Evolutionary conservation across 2,113 vertebrate species (phyloP).

Genomic region (Phrynocephalus versicolor): DNA sequence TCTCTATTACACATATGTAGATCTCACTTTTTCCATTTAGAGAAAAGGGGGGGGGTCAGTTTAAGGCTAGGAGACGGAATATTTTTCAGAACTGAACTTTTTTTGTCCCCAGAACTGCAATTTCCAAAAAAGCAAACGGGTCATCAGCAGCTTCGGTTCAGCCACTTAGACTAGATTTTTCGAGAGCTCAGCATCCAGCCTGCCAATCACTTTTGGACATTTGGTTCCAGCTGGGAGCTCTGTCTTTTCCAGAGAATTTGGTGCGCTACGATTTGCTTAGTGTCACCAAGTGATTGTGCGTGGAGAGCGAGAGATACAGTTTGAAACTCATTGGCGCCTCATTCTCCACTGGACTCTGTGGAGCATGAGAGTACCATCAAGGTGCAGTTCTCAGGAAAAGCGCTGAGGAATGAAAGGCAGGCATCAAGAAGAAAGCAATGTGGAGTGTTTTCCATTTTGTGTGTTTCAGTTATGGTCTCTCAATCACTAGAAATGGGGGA

Average conservation of each 20-base stretch:
- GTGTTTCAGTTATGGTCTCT: not conserved
- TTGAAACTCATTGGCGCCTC: not conserved
- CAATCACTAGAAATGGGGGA: no score
- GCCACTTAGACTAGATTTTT: not conserved
- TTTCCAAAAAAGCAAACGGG: not conserved
- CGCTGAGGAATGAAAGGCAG: not conserved
- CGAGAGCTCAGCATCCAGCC: conserved; percentile 5
- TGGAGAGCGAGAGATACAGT: not conserved
- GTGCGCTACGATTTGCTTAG: conserved; percentile 22
- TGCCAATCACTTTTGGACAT: not conserved
- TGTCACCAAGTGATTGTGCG: not conserved
- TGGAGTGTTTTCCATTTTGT: no score
- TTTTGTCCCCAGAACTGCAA: not conserved
- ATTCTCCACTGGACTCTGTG: not conserved
- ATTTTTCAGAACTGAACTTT: not conserved
- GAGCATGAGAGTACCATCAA: not conserved
- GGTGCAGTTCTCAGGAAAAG: not conserved
- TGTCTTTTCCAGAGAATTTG: not conserved
- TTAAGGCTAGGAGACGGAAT: not conserved
- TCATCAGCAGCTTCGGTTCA: not conserved
- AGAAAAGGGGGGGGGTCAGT: not conserved
- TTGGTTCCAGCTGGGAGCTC: not conserved
- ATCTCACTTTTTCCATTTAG: not conserved
- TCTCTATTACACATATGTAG: not conserved
- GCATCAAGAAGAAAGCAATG: not conserved